These are phyloP conservation scores for Squalus acanthias DNA, from an alignment of 2,797 vertebrate species.

Conservation along the genomic window DNA sequence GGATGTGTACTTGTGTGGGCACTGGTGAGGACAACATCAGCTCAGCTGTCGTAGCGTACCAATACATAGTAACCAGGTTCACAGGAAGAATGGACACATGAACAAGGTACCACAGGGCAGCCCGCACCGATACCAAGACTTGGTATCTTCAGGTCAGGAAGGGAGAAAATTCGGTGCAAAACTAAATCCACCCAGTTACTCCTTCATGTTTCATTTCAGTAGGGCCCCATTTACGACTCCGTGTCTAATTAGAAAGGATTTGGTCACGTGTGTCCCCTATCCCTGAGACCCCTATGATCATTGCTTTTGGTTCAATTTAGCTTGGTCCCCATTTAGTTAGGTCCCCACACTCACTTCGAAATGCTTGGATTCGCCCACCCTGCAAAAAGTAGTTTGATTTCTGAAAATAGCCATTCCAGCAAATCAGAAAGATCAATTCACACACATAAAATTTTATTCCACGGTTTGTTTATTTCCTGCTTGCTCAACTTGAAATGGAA, in stretches of 20 bases:
- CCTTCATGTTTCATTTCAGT: neutral
- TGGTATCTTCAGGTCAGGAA: neutral
- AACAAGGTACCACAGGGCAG: too few relatives aligned
- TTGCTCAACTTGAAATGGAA: neutral
- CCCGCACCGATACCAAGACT: too few relatives aligned
- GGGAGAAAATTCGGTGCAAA: neutral
- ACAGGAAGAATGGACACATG: too few relatives aligned
- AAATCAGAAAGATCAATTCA: neutral
- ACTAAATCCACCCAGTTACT: neutral
- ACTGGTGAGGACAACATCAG: neutral
- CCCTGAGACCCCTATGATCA: too few relatives aligned
- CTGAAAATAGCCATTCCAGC: neutral
- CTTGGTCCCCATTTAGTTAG: neutral
- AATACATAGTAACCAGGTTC: too few relatives aligned
- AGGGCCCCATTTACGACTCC: neutral
- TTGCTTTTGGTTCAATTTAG: neutral
- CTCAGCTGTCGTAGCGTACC: too few relatives aligned
- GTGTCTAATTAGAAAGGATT: too few relatives aligned
- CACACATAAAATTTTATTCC: neutral
- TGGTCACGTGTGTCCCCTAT: neutral
- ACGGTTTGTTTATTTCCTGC: neutral
- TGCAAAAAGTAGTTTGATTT: neutral
- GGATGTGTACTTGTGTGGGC: neutral
- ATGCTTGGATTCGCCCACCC: neutral
- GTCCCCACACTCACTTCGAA: neutral